Base-by-base conservation (phyloP, 1,140 invertebrate species). In the Heliothis subflexa region DNA sequence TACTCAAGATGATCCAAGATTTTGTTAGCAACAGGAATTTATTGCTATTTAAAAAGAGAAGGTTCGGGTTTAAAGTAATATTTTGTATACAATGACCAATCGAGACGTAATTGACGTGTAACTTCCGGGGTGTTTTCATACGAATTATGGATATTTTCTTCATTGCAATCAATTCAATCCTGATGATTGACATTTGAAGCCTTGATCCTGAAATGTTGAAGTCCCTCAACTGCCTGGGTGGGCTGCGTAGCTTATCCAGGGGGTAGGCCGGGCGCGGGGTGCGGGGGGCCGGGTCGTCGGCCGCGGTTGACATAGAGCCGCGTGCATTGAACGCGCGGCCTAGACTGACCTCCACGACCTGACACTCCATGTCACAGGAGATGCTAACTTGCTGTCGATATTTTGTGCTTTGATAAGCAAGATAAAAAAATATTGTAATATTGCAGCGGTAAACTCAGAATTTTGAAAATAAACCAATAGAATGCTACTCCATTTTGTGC, bases 311-410 rank as follows among this genome's bases (percentile, higher is more conserved):
- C 90, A 91, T 87, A 91, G 78, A 91, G 81, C 86, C 78, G 88
- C 78, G 74, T 77, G 88, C 88, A 89, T 88, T 91, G 86, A 92
- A 90, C 88, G 85, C 80, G 55, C 83, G 89, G 87, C 89, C 90
- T 91, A 91, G 87, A 84, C 81, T 89, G 88, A 89, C 89, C 90
- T 87, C 87, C 0, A 49, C 64, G 86, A 88, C 86, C 88, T 82
- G 78, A 64, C 40, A 49, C 47, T 54, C 49, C 55, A 73, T 73
- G 40, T 59, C n/a, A 57, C 55, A 57, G 13, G 1, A 72, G 62
- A 66, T 66, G 62, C 12, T n/a, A 49, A 40, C 40, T 47, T 66
- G 12, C n/a, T 7, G 40, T 47, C 18, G 62, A 66, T 3, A 47
- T 16, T 25, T 40, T 40, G 59, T 66, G 16, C 3, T 3, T 40